These are phyloP conservation scores for Gonatopus flavifemur DNA, from an alignment of 1,140 invertebrate genomes.

Conservation along the genomic window DNA sequence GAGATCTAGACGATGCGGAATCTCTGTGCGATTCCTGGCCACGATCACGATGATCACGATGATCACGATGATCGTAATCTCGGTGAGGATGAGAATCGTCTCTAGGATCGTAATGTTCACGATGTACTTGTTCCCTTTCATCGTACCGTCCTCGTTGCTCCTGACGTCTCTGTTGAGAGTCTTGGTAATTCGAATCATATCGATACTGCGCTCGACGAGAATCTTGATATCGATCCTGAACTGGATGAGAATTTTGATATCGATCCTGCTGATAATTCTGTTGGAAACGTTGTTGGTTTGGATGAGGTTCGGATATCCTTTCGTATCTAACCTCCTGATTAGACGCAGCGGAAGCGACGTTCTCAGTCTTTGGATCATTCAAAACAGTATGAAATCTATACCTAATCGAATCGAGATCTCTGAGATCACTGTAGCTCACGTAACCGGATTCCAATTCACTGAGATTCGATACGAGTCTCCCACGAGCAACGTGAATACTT, in stretches of 20 bases:
- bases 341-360: conserved; percentile 6
- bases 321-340: conserved; percentile 12
- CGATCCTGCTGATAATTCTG: background rate
- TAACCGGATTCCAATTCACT: conserved; percentile 51
- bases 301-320: background rate
- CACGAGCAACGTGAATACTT: conserved; percentile 44
- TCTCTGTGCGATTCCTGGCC: no score
- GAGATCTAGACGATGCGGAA: no score
- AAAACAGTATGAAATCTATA: conserved; percentile 51
- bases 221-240: background rate
- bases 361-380: conserved; percentile 31
- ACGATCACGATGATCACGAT: no score
- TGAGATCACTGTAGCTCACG: conserved; percentile 48
- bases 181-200: background rate
- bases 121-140: no score
- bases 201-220: background rate
- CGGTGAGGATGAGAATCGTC: no score
- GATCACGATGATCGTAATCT: no score
- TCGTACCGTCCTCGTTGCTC: background rate
- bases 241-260: background rate
- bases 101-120: background rate
- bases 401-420: conserved; percentile 44
- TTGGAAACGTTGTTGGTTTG: background rate
- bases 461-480: conserved; percentile 43
- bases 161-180: background rate